phyloP scores from a whole-genome alignment of 2,113 vertebrate genomes.

The Pao palembangensis region DNA sequence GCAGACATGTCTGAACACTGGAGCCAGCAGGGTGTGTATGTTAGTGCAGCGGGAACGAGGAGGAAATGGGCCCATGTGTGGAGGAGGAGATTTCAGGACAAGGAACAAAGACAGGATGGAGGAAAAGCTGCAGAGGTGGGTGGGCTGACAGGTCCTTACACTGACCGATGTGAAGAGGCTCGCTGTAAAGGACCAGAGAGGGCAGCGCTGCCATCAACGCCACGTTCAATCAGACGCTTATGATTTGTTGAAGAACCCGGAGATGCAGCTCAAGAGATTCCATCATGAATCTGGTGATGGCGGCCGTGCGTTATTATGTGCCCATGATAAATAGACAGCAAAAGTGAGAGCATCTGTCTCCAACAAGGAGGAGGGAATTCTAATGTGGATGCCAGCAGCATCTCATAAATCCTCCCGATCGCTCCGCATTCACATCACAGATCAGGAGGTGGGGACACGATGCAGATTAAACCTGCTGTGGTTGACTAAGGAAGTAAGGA shows the following conservation, averaged over 20 bases:
- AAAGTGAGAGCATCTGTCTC: constrained; percentile 47
- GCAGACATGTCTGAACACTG: constrained; percentile 20
- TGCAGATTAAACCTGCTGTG: constrained; percentile 32
- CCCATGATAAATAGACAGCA: constrained; percentile 44
- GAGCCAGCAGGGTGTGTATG: constrained; percentile 1
- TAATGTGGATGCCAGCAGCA: constrained; percentile 49
- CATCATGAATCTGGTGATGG: constrained; percentile 19
- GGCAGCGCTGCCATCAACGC: constrained; percentile 11
- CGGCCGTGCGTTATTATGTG: constrained; percentile 17
- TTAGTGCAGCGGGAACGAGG: constrained; percentile 5
- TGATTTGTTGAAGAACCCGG: constrained; percentile 46
- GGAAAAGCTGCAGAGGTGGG: constrained; percentile 10
- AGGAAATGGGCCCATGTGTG: not conserved
- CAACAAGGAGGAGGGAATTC: constrained; percentile 41
- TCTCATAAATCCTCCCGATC: constrained; percentile 64
- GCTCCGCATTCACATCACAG: not conserved
- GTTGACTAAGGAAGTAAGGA: constrained; percentile 30
- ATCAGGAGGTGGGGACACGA: constrained; percentile 14
- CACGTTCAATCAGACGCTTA: constrained; percentile 43
- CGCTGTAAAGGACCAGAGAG: constrained; percentile 1
- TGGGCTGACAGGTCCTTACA: not conserved
- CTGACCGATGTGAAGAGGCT: not conserved
- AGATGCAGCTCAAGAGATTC: constrained; percentile 38
- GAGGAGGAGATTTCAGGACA: not conserved
- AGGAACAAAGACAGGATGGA: constrained; percentile 19